Evolutionary conservation across 2,797 vertebrate genomes (phyloP), one percentile per base, ranked within the genome.

Genomic region (Psittacula echo): DNA sequence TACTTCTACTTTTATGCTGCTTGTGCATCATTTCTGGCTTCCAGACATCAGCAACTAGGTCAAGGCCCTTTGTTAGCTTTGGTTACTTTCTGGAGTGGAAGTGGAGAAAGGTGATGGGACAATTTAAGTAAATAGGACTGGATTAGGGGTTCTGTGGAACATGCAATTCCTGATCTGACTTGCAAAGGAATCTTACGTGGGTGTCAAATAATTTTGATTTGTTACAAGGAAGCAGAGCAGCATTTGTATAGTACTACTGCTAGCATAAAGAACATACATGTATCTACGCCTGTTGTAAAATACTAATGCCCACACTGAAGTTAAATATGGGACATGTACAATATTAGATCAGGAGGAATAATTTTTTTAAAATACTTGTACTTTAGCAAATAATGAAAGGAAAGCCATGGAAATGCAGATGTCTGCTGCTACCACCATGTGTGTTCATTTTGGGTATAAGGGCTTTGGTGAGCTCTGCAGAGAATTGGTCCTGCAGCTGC

Each of bases 61-160:
- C 44, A 88, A 83, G 79, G n/a, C 17, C 18, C 54, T 91, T 51
- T 51, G 27, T 64, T 94, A 80, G 73, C 16, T 86, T 73, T 18
- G 24, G 19, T 76, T 82, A 10, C 65, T 71, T 82, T 82, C 42
- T 71, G 68, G n/a, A 67, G 14, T 41, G 18, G 19, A 90, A 78
- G 20, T 56, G 26, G 32, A 86, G 44, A 83, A 90, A 53, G 47
- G 13, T 78, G 27, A 47, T 79, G 13, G 68, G 12, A 56, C 65
- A 42, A 5, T 74, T 67, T 24, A 85, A 92, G 37, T 74, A 68
- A 76, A 30, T 30, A 62, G 32, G 8, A 6, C 13, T 79, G 54
- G 47, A 64, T 75, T 66, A 65, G 51, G 41, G 9, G 32, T 14
- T 81, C 45, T 27, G 7, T 76, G 58, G 47, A 70, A 39, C 12